A percentile compares a stretch with the other conserved stretches of the same genome.
phyloP scores from a whole-genome alignment of 35 echinoderm and acorn worm species.

The Holothuria glaberrima region DNA sequence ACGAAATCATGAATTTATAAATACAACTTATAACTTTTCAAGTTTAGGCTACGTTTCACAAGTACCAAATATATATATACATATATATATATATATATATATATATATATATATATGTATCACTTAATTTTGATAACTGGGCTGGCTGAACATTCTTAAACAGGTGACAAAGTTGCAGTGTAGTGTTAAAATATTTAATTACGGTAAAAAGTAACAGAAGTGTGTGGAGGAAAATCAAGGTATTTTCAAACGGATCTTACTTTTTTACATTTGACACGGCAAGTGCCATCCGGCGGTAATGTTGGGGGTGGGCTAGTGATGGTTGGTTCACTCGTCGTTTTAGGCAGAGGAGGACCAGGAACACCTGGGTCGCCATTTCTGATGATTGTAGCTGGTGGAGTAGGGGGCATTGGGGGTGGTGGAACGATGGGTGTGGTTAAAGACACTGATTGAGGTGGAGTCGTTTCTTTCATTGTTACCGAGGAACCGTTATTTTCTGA shows the following conservation, averaged over 20 bases:
- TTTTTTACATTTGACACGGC: slow-evolving; percentile 38
- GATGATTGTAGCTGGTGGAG: slow-evolving; percentile 7
- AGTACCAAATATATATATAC: too few relatives aligned
- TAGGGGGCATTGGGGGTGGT: slow-evolving; percentile 44
- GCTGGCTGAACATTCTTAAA: too few relatives aligned
- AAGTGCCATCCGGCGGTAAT: neutral
- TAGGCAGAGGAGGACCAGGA: neutral
- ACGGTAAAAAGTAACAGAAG: too few relatives aligned
- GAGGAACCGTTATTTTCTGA: slow-evolving; percentile 31
- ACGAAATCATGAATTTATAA: too few relatives aligned
- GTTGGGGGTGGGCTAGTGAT: neutral
- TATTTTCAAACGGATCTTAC: neutral
- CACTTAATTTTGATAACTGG: too few relatives aligned
- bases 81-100: too few relatives aligned
- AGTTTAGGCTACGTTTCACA: too few relatives aligned
- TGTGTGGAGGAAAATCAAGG: too few relatives aligned
- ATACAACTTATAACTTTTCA: too few relatives aligned
- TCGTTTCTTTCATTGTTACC: neutral
- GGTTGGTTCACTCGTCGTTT: neutral
- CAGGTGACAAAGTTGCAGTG: too few relatives aligned
- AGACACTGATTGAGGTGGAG: neutral
- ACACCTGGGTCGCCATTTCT: neutral
- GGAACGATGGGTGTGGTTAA: slow-evolving; percentile 3
- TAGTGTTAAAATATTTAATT: too few relatives aligned
- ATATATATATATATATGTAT: too few relatives aligned